Evolutionary conservation across 2,113 vertebrate species (phyloP).

Genomic region (Dascyllus trimaculatus): DNA sequence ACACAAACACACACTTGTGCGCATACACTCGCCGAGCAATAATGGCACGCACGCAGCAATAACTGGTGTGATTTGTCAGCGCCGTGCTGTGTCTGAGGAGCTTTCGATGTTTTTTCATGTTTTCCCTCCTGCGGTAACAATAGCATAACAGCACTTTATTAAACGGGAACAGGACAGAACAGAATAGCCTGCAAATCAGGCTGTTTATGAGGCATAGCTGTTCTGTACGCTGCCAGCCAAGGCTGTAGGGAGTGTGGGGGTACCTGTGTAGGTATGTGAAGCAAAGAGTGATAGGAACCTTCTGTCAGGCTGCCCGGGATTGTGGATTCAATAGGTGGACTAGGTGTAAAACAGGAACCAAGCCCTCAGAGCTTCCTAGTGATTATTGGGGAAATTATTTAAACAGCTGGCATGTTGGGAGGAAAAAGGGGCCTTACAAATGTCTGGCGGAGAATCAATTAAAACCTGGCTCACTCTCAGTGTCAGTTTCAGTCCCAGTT

Average conservation of each 20-base stretch:
- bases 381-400: conserved; percentile 59
- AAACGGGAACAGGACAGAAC: conserved; percentile 72
- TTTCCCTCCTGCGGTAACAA: conserved; percentile 76
- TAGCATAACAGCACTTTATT: conserved; percentile 77
- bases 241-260: conserved; percentile 37
- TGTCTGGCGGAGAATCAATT: conserved; percentile 67
- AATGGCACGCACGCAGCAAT: conserved; percentile 68
- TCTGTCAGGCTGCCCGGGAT: conserved; percentile 4
- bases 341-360: conserved; percentile 32
- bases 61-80: conserved; percentile 78
- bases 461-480: conserved; percentile 44
- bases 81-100: conserved; percentile 69
- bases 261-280: conserved; percentile 30
- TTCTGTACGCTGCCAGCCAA: conserved; percentile 45
- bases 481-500: conserved; percentile 57
- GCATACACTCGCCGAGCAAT: conserved; percentile 49
- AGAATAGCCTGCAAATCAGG: conserved; percentile 76
- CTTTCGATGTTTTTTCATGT: conserved; percentile 72
- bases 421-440: conserved; percentile 30
- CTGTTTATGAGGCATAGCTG: conserved; percentile 72
- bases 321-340: conserved; percentile 20
- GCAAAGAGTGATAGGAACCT: conserved; percentile 2
- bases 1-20: conserved; percentile 47
- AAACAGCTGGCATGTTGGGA: conserved; percentile 60
- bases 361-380: conserved; percentile 20